phyloP scores from a whole-genome alignment of 2,888 invertebrate species.

The Sceliomorpha sp. region DNA sequence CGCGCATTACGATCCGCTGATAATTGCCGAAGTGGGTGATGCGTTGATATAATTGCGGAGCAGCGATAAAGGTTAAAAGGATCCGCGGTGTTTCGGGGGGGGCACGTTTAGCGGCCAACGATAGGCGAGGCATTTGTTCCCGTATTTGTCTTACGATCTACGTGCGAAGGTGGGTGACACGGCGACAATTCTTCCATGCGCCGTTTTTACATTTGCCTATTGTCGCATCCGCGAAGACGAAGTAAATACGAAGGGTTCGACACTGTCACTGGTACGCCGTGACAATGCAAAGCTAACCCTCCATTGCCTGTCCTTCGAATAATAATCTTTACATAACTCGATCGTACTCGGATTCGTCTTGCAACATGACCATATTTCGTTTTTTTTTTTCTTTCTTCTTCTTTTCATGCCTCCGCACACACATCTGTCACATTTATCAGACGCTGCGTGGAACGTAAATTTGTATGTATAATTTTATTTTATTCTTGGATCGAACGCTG shows the following conservation, averaged over 20 bases:
- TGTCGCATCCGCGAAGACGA: neutral
- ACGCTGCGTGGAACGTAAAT: neutral
- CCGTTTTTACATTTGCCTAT: neutral
- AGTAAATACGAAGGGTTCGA: too few species aligned
- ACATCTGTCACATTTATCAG: too few species aligned
- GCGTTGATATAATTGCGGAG: neutral
- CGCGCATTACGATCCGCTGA: slow-evolving; percentile 1
- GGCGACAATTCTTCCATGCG: slow-evolving; percentile 3
- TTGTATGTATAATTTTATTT: too few species aligned
- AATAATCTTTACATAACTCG: slow-evolving; percentile 1
- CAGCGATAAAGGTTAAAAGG: neutral
- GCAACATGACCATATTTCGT: slow-evolving; percentile 3
- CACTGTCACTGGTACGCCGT: too few species aligned
- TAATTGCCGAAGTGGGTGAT: neutral
- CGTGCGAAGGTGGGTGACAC: slow-evolving; percentile 62
- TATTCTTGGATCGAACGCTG: too few species aligned
- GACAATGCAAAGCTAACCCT: neutral
- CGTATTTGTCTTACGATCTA: slow-evolving; percentile 61
- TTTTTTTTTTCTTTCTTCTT: neutral
- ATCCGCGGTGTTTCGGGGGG: slow-evolving; percentile 53
- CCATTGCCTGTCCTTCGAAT: too few species aligned
- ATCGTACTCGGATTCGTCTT: slow-evolving; percentile 1
- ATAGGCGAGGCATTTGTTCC: slow-evolving; percentile 66
- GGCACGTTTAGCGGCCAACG: slow-evolving; percentile 58
- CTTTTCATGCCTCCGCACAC: too few species aligned